Conservation (phyloP, 2,797 vertebrate species). For the Loris lydekkerianus region DNA sequence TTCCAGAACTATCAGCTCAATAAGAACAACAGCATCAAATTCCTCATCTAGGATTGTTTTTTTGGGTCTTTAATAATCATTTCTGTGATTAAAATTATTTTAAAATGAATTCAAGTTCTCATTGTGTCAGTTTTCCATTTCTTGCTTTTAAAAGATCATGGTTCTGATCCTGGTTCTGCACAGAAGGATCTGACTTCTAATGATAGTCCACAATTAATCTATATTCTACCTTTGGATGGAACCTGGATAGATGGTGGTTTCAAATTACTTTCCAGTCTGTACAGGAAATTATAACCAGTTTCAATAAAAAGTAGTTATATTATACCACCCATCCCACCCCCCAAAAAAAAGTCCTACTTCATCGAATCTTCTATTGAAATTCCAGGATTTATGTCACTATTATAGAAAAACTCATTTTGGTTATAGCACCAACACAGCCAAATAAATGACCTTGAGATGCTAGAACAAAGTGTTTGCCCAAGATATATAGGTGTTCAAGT, state of each 20-base stretch:
- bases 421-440: conserved; percentile 81
- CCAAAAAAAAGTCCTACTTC: conserved; percentile 63
- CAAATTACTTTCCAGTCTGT: conserved; percentile 42
- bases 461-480: conserved; percentile 80
- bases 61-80: conserved; percentile 3
- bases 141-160: conserved; percentile 59
- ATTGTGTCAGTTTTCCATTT: background rate
- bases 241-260: conserved; percentile 51
- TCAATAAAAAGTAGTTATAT: conserved; percentile 69
- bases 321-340: background rate
- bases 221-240: background rate
- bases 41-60: background rate
- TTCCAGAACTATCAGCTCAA: conserved; percentile 51
- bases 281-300: conserved; percentile 66
- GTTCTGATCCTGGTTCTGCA: conserved; percentile 40
- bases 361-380: conserved; percentile 81
- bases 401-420: conserved; percentile 86
- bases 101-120: conserved; percentile 50
- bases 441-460: conserved; percentile 85
- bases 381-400: conserved; percentile 84
- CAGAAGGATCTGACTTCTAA: conserved; percentile 11
- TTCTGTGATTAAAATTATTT: conserved; percentile 33
- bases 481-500: conserved; percentile 82
- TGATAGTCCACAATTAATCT: conserved; percentile 26
- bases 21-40: conserved; percentile 64